phyloP scores from a whole-genome alignment of 2,113 vertebrate genomes.

The Globicephala melas region DNA sequence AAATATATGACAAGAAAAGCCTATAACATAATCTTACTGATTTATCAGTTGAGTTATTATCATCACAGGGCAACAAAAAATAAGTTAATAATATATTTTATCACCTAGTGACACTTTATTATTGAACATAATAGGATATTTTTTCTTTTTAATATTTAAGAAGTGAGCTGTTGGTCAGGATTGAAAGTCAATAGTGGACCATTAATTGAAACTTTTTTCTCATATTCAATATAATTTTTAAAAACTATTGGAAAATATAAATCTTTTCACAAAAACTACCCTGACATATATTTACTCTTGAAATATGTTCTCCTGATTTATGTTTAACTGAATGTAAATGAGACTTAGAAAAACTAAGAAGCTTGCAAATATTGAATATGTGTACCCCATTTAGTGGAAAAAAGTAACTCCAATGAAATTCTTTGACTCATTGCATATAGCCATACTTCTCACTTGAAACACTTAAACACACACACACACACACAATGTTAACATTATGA shows the following conservation, averaged over 20 bases:
- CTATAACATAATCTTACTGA: not conserved
- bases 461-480: not conserved
- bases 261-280: constrained; percentile 63
- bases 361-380: not conserved
- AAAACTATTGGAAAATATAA: constrained; percentile 74
- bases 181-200: not conserved
- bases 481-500: not conserved
- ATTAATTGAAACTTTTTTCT: constrained; percentile 73
- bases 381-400: not conserved
- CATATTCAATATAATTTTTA: constrained; percentile 61
- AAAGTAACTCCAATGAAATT: not conserved
- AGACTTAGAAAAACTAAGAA: not conserved
- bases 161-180: not conserved
- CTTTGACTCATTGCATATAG: not conserved
- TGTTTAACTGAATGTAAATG: not conserved
- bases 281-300: constrained; percentile 30
- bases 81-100: not conserved
- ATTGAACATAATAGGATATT: not conserved
- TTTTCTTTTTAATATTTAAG: not conserved
- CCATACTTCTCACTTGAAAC: not conserved
- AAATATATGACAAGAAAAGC: not conserved
- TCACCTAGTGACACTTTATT: not conserved
- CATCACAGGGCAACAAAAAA: not conserved
- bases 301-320: not conserved
- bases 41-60: not conserved